Conservation (phyloP, 2,797 vertebrate species). For the Lithobates sylvaticus region DNA sequence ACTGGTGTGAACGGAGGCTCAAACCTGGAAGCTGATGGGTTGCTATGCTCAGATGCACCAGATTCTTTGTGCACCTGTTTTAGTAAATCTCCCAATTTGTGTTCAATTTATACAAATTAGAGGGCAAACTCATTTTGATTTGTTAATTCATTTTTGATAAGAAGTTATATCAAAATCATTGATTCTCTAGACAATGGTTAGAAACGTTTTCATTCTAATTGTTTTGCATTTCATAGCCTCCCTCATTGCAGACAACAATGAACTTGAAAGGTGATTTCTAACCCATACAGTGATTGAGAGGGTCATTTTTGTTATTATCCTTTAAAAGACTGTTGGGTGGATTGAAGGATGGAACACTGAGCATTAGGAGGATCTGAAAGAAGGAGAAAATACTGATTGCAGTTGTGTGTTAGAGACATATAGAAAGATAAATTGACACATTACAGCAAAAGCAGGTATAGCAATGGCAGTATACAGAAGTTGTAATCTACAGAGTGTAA, state of each 20-base stretch:
- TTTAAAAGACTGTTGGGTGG: background rate
- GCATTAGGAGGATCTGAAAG: background rate
- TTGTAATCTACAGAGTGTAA: background rate
- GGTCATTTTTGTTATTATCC: background rate
- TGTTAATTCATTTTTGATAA: too few species aligned
- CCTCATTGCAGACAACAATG: background rate
- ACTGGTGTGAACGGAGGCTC: too few species aligned
- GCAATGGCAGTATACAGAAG: background rate
- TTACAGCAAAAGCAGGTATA: background rate
- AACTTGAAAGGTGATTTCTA: background rate
- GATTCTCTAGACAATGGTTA: too few species aligned
- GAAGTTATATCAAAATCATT: too few species aligned
- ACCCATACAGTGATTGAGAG: background rate
- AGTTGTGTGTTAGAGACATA: background rate
- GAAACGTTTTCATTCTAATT: background rate
- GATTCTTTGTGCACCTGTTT: too few species aligned
- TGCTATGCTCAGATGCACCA: too few species aligned
- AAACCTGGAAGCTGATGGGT: too few species aligned
- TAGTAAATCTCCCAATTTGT: too few species aligned
- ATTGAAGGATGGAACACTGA: background rate
- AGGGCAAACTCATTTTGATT: too few species aligned
- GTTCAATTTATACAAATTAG: too few species aligned
- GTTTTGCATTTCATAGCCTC: background rate
- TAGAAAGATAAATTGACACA: slow-evolving; percentile 10
- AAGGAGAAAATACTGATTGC: background rate